phyloP scores from a whole-genome alignment of 2,888 invertebrate genomes.

The Tiliacea aurago region DNA sequence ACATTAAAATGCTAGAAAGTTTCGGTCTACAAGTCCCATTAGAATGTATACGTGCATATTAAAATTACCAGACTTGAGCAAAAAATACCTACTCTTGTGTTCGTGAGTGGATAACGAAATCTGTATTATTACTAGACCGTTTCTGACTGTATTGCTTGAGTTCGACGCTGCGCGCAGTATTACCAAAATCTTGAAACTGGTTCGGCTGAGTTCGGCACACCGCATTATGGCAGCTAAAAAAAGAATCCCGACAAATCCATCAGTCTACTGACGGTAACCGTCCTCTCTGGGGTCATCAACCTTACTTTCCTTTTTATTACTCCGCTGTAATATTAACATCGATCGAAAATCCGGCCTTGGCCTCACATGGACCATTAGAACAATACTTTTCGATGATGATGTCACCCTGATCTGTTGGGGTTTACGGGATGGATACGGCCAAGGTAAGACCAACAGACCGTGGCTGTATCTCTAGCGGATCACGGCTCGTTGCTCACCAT shows the following conservation, averaged over 20 bases:
- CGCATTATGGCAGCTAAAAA: slow-evolving; percentile 81
- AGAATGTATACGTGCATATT: slow-evolving; percentile 78
- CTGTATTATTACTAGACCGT: slow-evolving; percentile 69
- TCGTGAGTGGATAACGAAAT: slow-evolving; percentile 71
- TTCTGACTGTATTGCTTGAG: slow-evolving; percentile 67
- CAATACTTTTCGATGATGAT: slow-evolving; percentile 81
- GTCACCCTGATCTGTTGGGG: slow-evolving; percentile 82
- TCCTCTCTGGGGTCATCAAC: slow-evolving; percentile 81
- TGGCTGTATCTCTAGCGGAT: slow-evolving; percentile 79
- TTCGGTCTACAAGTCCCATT: slow-evolving; percentile 73
- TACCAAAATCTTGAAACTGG: slow-evolving; percentile 73
- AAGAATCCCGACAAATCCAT: slow-evolving; percentile 81
- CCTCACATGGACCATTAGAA: slow-evolving; percentile 73
- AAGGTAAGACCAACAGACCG: slow-evolving; percentile 88
- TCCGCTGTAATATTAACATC: slow-evolving; percentile 75
- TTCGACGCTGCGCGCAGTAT: slow-evolving; percentile 65
- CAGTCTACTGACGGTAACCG: slow-evolving; percentile 77
- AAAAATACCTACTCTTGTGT: slow-evolving; percentile 69
- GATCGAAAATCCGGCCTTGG: slow-evolving; percentile 83
- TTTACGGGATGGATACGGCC: slow-evolving; percentile 83
- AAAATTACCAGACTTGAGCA: slow-evolving; percentile 73
- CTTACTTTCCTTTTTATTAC: slow-evolving; percentile 87
- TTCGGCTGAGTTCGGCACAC: slow-evolving; percentile 74
- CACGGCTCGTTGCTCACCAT: slow-evolving; percentile 84
- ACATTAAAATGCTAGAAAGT: slow-evolving; percentile 77